A percentile compares a stretch with the other conserved stretches of the same genome.
These are phyloP conservation scores for Pongo pygmaeus DNA, from an alignment of 2,113 vertebrate genomes.

Conservation along the genomic window DNA sequence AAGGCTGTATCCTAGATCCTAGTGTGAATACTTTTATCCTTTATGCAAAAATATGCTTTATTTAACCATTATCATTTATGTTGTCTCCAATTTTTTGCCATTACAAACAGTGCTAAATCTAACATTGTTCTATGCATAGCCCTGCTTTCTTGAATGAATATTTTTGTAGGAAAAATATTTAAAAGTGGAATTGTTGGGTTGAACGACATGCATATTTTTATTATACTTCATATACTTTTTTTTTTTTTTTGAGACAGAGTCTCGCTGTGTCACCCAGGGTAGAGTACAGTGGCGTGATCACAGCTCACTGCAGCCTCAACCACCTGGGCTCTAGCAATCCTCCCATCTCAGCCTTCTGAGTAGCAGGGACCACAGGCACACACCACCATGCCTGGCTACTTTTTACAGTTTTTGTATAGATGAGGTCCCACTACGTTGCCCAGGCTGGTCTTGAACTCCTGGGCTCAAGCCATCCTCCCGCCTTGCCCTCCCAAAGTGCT, in stretches of 20 bases:
- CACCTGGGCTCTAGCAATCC: not conserved
- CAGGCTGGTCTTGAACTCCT: not conserved
- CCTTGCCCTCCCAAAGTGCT: not conserved
- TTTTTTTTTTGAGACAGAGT: not conserved
- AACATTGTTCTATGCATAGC: not conserved
- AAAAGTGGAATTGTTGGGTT: not conserved
- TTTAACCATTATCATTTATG: not conserved
- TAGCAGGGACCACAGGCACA: not conserved
- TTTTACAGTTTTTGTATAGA: not conserved
- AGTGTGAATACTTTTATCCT: not conserved
- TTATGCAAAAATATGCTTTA: not conserved
- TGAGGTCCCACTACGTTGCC: not conserved
- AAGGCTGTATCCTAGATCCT: not conserved
- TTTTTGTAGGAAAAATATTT: not conserved
- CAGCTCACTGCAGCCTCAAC: not conserved
- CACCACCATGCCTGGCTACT: not conserved
- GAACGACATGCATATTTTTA: not conserved
- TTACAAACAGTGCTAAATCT: not conserved
- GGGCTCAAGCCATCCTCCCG: not conserved
- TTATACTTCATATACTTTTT: not conserved
- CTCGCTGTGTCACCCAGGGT: not conserved
- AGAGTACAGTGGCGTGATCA: not conserved
- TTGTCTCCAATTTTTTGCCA: not conserved
- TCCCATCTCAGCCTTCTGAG: no score
- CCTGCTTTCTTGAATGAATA: not conserved